Percentiles rank a stretch among this genome's conserved stretches.
These are phyloP conservation scores for Tetheella fluctuosa DNA, from an alignment of 2,888 invertebrate species.

Conservation along the genomic window DNA sequence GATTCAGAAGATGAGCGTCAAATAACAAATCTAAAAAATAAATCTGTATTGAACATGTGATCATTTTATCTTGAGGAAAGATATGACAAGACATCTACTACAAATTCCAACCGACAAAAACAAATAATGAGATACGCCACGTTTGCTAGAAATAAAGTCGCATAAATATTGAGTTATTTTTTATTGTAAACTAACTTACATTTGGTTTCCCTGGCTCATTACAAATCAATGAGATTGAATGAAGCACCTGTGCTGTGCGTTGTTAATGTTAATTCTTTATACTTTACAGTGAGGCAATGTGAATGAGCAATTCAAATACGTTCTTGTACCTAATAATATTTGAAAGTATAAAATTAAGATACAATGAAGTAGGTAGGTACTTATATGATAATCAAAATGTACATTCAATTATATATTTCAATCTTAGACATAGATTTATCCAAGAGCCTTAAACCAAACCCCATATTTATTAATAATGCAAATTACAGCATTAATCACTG, in stretches of 20 bases:
- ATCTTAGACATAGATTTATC: background rate
- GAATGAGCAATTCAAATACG: background rate
- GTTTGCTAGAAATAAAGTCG: constrained; percentile 8
- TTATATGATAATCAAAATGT: too few relatives aligned
- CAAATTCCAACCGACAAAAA: constrained; percentile 7
- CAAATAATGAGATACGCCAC: constrained; percentile 13
- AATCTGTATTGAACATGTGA: background rate
- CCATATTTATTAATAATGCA: constrained; percentile 38
- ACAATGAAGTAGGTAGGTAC: too few relatives aligned
- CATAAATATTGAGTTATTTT: constrained; percentile 10
- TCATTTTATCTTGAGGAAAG: background rate
- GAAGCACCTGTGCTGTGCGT: background rate
- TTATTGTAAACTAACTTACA: constrained; percentile 1
- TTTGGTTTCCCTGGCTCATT: background rate
- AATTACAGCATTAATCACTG: constrained; percentile 77
- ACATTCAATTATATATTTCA: too few relatives aligned
- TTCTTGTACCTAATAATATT: background rate
- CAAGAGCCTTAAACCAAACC: background rate
- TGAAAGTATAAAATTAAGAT: too few relatives aligned
- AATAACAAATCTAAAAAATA: background rate
- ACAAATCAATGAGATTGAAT: constrained; percentile 6
- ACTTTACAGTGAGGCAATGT: background rate
- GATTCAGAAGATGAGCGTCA: constrained; percentile 23
- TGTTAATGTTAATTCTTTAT: background rate
- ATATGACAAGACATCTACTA: constrained; percentile 3